Evolutionary conservation across 2,113 vertebrate genomes (phyloP), one percentile per base, ranked within the genome.

Genomic region (Vidua chalybeata): DNA sequence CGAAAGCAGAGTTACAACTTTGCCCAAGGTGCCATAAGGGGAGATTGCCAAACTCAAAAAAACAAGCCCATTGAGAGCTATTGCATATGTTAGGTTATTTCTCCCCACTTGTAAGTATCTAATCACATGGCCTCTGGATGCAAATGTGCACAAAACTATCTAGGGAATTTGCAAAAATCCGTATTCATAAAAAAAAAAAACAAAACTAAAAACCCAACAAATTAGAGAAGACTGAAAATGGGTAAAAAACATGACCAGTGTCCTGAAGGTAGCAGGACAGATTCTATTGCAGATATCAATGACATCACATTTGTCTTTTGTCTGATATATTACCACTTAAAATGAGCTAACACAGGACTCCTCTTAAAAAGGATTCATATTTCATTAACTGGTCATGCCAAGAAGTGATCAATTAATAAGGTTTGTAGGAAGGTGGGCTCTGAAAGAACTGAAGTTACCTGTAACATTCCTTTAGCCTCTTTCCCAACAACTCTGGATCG

Each of bases 401-500:
- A 84, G 21, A 78, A 87, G 28, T 21, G 74, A 83, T 52, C 46
- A 89, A 8, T 37, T 80, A 76, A 13, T 39, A 64, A 55, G 49
- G 49, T 64, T 1, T 48, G 24, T 7, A 56, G 75, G 39, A 48
- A 81, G 56, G 46, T 24, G 56, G 49, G 45, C 62, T 68, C 19
- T 75, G 87, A 43, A 69, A 64, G 20, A n/a, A 61, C 30, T n/a
- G 48, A 51, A 68, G 35, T 90, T 98, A 99, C 99, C 99, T 99
- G 99, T 94, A 99, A 97, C 14, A 96, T 99, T 96, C 98, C 98
- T 98, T 99, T 99, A 94, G 98, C 94, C 83, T 99, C 99, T 98
- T 99, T 99, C 95, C 98, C 98, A 95, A 98, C 98, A 97, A 98
- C 98, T 97, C 99, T 99, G 94, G 98, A 96, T 68, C 98, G 97